Evolutionary conservation across 2,888 invertebrate genomes (phyloP), one percentile per base, ranked within the genome.

Genomic region (Plagodis dolabraria): DNA sequence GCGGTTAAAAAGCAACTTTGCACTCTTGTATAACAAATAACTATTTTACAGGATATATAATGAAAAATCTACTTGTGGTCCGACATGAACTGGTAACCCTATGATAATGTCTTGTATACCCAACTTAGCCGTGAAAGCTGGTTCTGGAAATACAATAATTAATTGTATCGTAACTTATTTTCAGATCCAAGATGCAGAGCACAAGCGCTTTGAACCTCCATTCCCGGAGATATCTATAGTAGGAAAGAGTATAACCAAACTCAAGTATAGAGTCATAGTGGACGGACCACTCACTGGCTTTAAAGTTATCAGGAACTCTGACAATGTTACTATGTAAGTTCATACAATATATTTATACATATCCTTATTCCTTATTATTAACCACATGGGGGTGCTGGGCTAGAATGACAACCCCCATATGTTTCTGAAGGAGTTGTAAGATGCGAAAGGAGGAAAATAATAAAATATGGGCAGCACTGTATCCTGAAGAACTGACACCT

Each of bases 121-220:
- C 38, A 38, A 38, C 9, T 38, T 38, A 38, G 38, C 22, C 1
- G 22, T 22, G 22, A 2, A 22, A 22, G 22, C 22, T 22, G 22
- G 22, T 22, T 1, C 22, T 22, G 22, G 22, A 22, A 22, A 22
- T 22, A 2, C 5, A 38, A 38, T 38, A 38, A 38, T 38, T 9
- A 38, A 38, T 38, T 5, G 0, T 22, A 22, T 22, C 22, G 22
- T 22, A 22, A 38, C 38, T 40, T 43, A n/a, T 5, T 45, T 51
- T 62, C 73, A 92, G 92, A 89, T 91, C 56, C 82, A 82, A 42
- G 91, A 92, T 50, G 83, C 87, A 0, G 85, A 89, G 33, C 73
- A 86, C 62, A 85, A 83, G 33, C 89, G 96, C 53, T 96, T 94
- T 75, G 96, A 96, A 76, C 95, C 96, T 0, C 94, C 95, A 0